Percentiles rank a stretch among this genome's conserved stretches.
phyloP scores from a whole-genome alignment of 2,888 invertebrate genomes.

The Sussaba pulchella region DNA sequence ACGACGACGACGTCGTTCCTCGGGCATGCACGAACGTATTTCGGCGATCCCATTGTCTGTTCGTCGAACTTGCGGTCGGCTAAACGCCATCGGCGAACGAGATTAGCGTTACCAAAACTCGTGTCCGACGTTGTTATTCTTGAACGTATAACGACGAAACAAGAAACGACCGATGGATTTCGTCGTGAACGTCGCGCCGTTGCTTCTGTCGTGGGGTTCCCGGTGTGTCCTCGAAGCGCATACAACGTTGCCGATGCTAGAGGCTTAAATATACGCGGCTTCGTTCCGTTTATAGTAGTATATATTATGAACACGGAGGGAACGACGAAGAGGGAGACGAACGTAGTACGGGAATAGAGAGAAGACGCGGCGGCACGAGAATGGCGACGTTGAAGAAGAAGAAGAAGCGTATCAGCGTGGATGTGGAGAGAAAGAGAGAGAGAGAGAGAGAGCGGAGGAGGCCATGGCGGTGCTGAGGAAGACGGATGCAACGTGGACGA shows the following conservation, averaged over 20 bases:
- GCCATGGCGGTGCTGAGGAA: slow-evolving; percentile 8
- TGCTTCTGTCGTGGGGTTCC: too few species aligned
- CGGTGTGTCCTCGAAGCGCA: too few species aligned
- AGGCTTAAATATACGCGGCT: slow-evolving; percentile 63
- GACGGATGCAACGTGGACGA: slow-evolving; percentile 50
- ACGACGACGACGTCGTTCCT: slow-evolving; percentile 21
- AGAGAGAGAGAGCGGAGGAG: slow-evolving; percentile 41
- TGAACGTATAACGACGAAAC: too few species aligned
- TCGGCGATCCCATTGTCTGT: too few species aligned
- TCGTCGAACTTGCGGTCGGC: too few species aligned
- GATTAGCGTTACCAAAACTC: too few species aligned
- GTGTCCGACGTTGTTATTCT: too few species aligned
- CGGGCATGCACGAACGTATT: not conserved
- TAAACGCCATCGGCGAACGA: too few species aligned
- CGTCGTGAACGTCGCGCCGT: too few species aligned
- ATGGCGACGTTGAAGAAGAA: slow-evolving; percentile 30
- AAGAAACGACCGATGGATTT: too few species aligned
- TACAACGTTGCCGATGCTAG: slow-evolving; percentile 25
- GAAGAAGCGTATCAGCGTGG: slow-evolving; percentile 50
- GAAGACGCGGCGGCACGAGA: slow-evolving; percentile 42
- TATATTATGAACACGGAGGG: slow-evolving; percentile 58
- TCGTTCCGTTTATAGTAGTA: slow-evolving; percentile 40
- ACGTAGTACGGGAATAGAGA: slow-evolving; percentile 52
- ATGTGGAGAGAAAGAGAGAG: slow-evolving; percentile 9
- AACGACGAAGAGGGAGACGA: slow-evolving; percentile 35